These are phyloP conservation scores for Coendou prehensilis DNA, from an alignment of 2,797 vertebrate species.

Conservation along the genomic window DNA sequence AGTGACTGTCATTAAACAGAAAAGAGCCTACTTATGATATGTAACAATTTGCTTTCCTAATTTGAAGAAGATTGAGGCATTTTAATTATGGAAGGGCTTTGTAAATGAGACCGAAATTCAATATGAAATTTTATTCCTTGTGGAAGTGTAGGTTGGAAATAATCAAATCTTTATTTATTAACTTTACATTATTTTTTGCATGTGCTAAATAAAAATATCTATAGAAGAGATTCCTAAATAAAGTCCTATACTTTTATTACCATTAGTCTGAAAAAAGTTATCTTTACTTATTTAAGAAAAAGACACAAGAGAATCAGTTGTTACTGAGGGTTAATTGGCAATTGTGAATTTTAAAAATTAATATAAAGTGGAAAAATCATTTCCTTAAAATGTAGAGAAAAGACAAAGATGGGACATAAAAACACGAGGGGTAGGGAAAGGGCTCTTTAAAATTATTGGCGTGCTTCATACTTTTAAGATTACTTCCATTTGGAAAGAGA, in stretches of 20 bases:
- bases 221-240: constrained; percentile 52
- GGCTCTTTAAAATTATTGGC: constrained; percentile 76
- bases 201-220: constrained; percentile 77
- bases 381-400: constrained; percentile 52
- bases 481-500: constrained; percentile 83
- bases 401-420: constrained; percentile 19
- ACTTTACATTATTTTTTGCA: constrained; percentile 81
- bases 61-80: constrained; percentile 91
- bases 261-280: constrained; percentile 39
- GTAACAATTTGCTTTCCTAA: constrained; percentile 94
- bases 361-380: constrained; percentile 25
- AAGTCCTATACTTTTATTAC: constrained; percentile 18
- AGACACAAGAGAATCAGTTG: background rate
- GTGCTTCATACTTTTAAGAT: constrained; percentile 80
- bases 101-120: constrained; percentile 88
- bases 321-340: background rate
- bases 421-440: background rate
- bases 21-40: constrained; percentile 92
- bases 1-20: constrained; percentile 91
- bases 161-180: constrained; percentile 86
- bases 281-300: constrained; percentile 6
- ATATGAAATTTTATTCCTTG: constrained; percentile 86
- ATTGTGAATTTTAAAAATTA: background rate
- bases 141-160: constrained; percentile 86
- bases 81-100: constrained; percentile 91